A percentile compares a stretch with the other conserved stretches of the same genome.
Conservation (phyloP, 2,888 invertebrate species). For the Anthrax anthrax region DNA sequence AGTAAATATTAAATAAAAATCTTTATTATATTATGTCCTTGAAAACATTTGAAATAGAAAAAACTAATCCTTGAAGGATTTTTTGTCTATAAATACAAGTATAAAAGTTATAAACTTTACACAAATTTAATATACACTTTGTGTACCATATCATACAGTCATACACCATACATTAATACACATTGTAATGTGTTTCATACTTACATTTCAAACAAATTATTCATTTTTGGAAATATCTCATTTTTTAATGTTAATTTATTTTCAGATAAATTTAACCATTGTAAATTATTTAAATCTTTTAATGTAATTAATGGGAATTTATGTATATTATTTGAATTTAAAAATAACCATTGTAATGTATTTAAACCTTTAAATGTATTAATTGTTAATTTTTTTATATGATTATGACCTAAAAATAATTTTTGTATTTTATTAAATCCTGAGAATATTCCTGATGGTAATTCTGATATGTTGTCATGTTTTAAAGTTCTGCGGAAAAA, state of each 20-base stretch:
- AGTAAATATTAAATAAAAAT: too few relatives aligned
- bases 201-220: conserved; percentile 37
- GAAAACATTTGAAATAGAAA: too few relatives aligned
- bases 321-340: conserved; percentile 36
- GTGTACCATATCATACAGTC: too few relatives aligned
- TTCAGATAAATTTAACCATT: conserved; percentile 36
- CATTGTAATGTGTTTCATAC: too few relatives aligned
- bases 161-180: too few relatives aligned
- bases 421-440: conserved; percentile 21
- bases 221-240: conserved; percentile 35
- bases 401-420: conserved; percentile 27
- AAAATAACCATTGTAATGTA: conserved; percentile 35
- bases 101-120: too few relatives aligned
- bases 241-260: conserved; percentile 36
- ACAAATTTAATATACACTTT: too few relatives aligned
- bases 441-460: conserved; percentile 24
- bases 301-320: conserved; percentile 34
- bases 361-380: conserved; percentile 34
- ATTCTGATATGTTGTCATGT: conserved; percentile 28
- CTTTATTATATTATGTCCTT: too few relatives aligned
- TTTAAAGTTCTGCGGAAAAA: conserved; percentile 22
- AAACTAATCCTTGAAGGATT: too few relatives aligned
- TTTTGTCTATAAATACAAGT: too few relatives aligned
- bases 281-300: conserved; percentile 27
- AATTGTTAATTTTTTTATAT: conserved; percentile 23